phyloP scores from a whole-genome alignment of 2,888 invertebrate genomes.

The Andrena flavipes region DNA sequence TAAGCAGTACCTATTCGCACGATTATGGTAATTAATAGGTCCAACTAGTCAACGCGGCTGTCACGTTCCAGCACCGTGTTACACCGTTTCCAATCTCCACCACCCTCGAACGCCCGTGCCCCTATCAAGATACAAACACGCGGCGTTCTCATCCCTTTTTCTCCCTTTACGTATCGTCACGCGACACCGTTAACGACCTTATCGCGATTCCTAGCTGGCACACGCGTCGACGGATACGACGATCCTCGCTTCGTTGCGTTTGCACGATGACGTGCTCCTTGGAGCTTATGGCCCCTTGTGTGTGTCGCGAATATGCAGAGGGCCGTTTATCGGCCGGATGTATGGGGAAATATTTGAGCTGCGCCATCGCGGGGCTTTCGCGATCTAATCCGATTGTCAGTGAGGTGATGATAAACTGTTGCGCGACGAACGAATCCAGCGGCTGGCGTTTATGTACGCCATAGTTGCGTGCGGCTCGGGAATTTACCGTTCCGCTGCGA shows the following conservation, averaged over 20 bases:
- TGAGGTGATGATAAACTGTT: constrained; percentile 2
- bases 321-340: constrained; percentile 28
- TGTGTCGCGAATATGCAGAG: constrained; percentile 13
- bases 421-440: neutral
- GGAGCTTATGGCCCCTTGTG: constrained; percentile 11
- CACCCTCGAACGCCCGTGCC: neutral
- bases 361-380: neutral
- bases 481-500: neutral
- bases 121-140: constrained; percentile 11
- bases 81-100: constrained; percentile 3
- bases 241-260: constrained; percentile 23
- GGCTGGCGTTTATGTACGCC: neutral
- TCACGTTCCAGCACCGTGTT: neutral
- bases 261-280: constrained; percentile 18
- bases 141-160: neutral
- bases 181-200: constrained; percentile 19
- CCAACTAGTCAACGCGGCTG: neutral
- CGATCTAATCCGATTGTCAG: constrained; percentile 10
- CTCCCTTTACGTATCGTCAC: constrained; percentile 44
- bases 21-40: neutral
- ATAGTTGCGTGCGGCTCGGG: neutral
- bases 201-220: constrained; percentile 33
- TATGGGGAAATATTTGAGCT: constrained; percentile 12
- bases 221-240: constrained; percentile 27
- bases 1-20: neutral